These are phyloP conservation scores for Pterocles gutturalis DNA, from an alignment of 2,113 vertebrate species.

Conservation along the genomic window DNA sequence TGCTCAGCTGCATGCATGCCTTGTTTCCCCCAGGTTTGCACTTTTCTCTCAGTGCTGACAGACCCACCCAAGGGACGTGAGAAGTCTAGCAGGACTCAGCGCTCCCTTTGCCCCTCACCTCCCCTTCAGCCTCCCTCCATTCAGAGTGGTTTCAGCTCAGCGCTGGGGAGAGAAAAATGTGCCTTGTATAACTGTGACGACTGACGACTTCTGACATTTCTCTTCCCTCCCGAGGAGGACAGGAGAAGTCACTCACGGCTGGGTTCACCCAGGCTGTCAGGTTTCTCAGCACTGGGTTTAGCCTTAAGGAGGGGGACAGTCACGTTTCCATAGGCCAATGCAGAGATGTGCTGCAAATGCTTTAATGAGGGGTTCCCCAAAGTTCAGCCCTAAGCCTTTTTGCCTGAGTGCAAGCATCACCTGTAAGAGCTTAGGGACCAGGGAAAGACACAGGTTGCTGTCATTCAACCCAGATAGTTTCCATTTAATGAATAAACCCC, in stretches of 20 bases:
- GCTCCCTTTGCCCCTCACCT: neutral
- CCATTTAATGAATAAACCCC: neutral
- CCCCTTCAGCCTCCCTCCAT: neutral
- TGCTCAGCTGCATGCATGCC: accelerated
- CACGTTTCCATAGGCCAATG: neutral
- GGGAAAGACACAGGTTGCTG: neutral
- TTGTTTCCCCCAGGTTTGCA: neutral
- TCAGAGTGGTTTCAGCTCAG: neutral
- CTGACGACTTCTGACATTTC: constrained; percentile 68
- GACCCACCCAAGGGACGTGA: neutral
- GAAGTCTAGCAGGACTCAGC: neutral
- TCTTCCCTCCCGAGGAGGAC: constrained; percentile 21
- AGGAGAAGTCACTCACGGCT: constrained; percentile 44
- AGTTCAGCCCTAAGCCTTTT: neutral
- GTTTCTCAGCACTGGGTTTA: neutral
- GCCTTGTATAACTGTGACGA: neutral
- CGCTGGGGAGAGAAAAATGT: constrained; percentile 17
- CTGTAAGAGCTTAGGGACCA: accelerated
- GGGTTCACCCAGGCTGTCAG: constrained; percentile 46
- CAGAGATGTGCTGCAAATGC: neutral
- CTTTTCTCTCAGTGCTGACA: neutral
- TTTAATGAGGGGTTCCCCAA: neutral
- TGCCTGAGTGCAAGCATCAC: neutral
- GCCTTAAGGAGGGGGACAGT: neutral
- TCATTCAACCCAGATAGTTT: neutral